Conservation (phyloP, 2,888 invertebrate species). For the Ophion obscuratus region DNA sequence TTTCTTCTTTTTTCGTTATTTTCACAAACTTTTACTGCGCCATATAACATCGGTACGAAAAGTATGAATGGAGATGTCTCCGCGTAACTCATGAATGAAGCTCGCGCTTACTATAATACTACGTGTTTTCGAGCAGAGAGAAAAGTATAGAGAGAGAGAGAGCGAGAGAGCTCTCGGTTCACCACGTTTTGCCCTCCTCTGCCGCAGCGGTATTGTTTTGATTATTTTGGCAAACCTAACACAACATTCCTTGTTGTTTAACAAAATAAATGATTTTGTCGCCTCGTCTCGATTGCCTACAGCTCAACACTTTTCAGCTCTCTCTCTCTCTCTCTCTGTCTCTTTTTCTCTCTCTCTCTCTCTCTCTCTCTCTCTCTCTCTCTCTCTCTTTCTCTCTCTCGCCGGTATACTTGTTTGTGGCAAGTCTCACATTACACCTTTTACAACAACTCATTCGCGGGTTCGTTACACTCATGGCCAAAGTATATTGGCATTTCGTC, state of each 20-base stretch:
- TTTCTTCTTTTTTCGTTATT: constrained; percentile 21
- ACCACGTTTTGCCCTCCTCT: constrained; percentile 47
- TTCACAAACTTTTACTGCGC: constrained; percentile 21
- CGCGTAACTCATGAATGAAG: constrained; percentile 62
- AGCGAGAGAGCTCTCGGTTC: constrained; percentile 33
- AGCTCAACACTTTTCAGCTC: constrained; percentile 43
- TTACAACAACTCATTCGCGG: too few species aligned
- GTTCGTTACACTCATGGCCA: too few species aligned
- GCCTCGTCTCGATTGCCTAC: constrained; percentile 72
- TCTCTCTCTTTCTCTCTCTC: too few species aligned
- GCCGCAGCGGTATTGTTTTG: constrained; percentile 78
- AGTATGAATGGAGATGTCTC: constrained; percentile 55
- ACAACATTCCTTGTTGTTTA: constrained; percentile 82
- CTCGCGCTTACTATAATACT: constrained; percentile 53
- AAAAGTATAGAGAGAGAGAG: constrained; percentile 41
- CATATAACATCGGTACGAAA: constrained; percentile 23
- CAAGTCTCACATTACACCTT: too few species aligned
- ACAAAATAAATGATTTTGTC: constrained; percentile 83
- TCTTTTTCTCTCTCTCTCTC: too few species aligned
- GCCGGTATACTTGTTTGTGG: too few species aligned
- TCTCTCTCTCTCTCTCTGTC: too few species aligned
- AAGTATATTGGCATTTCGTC: too few species aligned
- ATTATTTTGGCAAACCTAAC: constrained; percentile 83
- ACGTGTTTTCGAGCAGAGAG: constrained; percentile 37
- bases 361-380: too few species aligned